A percentile compares a stretch with the other conserved stretches of the same genome.
These are phyloP conservation scores for Microcebus tavaratra DNA, from an alignment of 2,113 vertebrate genomes.

Conservation along the genomic window DNA sequence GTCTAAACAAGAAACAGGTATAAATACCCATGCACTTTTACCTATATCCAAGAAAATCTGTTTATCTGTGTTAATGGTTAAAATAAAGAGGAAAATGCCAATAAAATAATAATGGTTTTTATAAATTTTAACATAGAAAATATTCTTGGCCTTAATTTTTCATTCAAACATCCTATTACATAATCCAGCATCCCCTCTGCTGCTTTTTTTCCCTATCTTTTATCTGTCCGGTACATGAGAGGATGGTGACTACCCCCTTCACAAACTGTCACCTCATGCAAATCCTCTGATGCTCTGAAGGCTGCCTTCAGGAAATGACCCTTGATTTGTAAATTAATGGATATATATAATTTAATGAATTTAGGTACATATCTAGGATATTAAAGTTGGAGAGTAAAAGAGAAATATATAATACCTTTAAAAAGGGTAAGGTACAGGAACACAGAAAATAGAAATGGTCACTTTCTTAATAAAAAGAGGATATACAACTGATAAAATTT, in stretches of 20 bases:
- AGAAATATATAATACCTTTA: background rate
- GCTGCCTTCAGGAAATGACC: background rate
- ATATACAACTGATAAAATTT: background rate
- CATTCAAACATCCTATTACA: background rate
- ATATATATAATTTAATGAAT: background rate
- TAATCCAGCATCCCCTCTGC: background rate
- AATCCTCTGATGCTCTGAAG: background rate
- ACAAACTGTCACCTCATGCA: background rate
- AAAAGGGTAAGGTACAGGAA: background rate
- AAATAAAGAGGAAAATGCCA: background rate
- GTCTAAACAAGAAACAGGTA: conserved; percentile 31
- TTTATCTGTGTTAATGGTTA: background rate
- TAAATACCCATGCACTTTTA: background rate
- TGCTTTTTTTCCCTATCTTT: background rate
- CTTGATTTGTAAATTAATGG: background rate
- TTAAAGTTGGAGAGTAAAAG: background rate
- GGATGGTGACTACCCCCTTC: background rate
- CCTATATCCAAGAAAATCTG: background rate
- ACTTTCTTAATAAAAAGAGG: background rate
- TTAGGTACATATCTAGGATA: background rate
- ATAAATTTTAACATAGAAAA: background rate
- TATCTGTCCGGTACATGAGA: background rate
- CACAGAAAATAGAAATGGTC: background rate
- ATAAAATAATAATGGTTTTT: background rate
- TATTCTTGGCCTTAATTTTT: background rate